Evolutionary conservation across 2,113 vertebrate genomes (phyloP).

Genomic region (Python bivittatus): DNA sequence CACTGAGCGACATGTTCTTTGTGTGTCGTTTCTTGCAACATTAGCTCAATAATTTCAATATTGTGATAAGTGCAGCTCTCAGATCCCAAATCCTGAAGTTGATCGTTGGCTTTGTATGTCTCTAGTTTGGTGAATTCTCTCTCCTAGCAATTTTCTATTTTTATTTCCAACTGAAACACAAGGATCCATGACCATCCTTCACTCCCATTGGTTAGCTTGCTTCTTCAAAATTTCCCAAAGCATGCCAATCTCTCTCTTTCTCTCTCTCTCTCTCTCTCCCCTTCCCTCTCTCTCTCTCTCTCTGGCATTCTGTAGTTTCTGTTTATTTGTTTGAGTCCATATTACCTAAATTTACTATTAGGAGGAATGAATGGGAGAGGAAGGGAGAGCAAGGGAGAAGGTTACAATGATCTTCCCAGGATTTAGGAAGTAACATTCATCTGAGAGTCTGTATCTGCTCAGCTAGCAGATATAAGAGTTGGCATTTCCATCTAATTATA

Average conservation of each 20-base stretch:
- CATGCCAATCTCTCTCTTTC: no score
- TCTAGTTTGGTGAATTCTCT: conserved; percentile 15
- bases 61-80: conserved; percentile 45
- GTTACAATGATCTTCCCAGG: background rate
- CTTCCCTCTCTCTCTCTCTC: no score
- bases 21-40: conserved; percentile 19
- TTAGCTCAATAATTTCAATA: conserved; percentile 35
- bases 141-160: background rate
- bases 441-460: background rate
- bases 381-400: conserved; percentile 26
- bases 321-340: background rate
- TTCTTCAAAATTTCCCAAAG: no score
- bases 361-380: conserved; percentile 34
- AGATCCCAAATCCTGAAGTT: conserved; percentile 11
- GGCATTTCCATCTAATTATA: background rate
- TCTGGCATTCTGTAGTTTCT: background rate
- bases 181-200: no score
- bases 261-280: no score
- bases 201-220: no score
- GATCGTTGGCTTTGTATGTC: conserved; percentile 46
- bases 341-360: conserved; percentile 40
- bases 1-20: conserved; percentile 38
- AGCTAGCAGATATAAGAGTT: background rate
- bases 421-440: background rate
- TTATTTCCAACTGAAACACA: background rate